Percentiles rank a stretch among this genome's conserved stretches.
phyloP scores from a whole-genome alignment of 2,113 vertebrate genomes.

The Hirundichthys speculiger region DNA sequence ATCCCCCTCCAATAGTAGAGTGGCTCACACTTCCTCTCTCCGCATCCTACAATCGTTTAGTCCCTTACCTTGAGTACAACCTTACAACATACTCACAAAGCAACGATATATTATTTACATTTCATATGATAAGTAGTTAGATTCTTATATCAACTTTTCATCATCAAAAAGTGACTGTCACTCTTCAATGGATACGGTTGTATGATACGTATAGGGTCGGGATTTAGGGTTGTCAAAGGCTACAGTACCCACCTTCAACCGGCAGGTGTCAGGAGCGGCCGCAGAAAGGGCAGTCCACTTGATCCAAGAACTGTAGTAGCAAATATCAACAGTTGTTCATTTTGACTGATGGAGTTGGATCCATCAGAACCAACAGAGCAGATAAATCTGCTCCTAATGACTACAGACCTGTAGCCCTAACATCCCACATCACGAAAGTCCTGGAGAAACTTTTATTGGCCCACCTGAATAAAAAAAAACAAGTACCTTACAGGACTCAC shows the following conservation, averaged over 20 bases:
- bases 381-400: too few species aligned
- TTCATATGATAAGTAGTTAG: not conserved
- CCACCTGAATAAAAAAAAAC: too few species aligned
- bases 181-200: not conserved
- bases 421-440: too few species aligned
- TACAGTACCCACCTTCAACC: conserved; percentile 28
- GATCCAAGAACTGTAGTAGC: too few species aligned
- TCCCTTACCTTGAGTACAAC: not conserved
- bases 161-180: not conserved
- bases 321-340: too few species aligned
- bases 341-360: too few species aligned
- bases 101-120: too few species aligned
- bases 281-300: not conserved
- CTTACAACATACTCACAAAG: not conserved
- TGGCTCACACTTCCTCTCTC: conserved; percentile 34
- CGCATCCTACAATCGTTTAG: conserved; percentile 26
- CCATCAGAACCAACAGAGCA: too few species aligned
- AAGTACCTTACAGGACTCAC: too few species aligned
- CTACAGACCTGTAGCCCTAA: too few species aligned
- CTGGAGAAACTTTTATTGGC: too few species aligned
- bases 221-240: not conserved
- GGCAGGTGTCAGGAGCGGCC: conserved; percentile 54
- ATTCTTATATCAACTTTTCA: not conserved
- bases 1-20: conserved; percentile 27
- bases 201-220: too few species aligned